Base-by-base conservation (phyloP, 2,113 vertebrate species). In the Pteropus alecto region DNA sequence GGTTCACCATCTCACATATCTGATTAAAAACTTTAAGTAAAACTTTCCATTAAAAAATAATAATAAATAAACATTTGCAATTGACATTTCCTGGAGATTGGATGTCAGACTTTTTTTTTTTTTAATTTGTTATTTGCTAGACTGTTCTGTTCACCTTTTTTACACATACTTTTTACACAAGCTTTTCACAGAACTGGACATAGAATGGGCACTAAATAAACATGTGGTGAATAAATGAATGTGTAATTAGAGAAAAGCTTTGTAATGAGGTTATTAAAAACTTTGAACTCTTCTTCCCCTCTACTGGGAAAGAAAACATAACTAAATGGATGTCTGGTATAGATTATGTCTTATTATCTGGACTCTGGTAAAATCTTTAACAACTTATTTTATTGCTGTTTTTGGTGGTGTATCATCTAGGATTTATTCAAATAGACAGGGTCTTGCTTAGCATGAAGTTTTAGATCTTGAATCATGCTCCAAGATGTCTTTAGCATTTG, bases 11-110 rank as follows among this genome's bases (percentile, higher is more conserved):
- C 94, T 78, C 95, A 51, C 78, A 73, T 74, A 77, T 96, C 96
- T 94, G 87, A 74, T 60, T 96, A 77, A 94, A 95, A 97, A 97
- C 43, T 70, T 93, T 14, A 85, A 96, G 46, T 70, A 48, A 95
- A 97, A 71, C 30, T 79, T 38, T 61, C 38, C 58, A 35, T 65
- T 65, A 6, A 73, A 61, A 92, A 92, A 79, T 19, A 46, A 65
- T 10, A 12, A 73, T 43, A 51, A 51, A 51, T 51, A 51, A 87
- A 86, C 4, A 65, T 82, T 95, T 93, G 67, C 41, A 89, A 79
- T 41, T 88, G 87, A 54, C 22, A 70, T 95, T 95, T 97, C 91
- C 93, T 96, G 87, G 90, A 91, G 86, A 90, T 60, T 97, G 95
- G 71, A 77, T 88, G 58, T 94, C 93, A 76, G 87, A 76, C 60